Percentiles rank a stretch among this genome's conserved stretches.
Conservation (phyloP, 2,888 invertebrate species). For the Galerucella calmariensis region DNA sequence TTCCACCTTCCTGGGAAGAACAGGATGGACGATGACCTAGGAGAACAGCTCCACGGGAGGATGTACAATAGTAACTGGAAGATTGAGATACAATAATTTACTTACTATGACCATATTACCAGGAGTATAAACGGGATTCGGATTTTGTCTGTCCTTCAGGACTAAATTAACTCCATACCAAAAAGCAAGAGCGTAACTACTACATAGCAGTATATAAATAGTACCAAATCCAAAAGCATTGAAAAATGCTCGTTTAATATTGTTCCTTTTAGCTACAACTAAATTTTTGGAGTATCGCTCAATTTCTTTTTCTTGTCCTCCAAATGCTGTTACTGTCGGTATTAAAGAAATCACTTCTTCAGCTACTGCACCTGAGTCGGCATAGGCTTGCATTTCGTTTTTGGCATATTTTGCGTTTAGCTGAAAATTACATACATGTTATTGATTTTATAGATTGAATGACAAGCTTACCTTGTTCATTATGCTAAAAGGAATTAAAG, state of each 20-base stretch:
- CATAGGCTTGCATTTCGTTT: conserved; percentile 77
- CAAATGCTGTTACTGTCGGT: conserved; percentile 82
- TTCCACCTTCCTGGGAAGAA: too few species aligned
- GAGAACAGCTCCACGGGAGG: too few species aligned
- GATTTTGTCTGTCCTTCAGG: conserved; percentile 67
- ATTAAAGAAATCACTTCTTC: conserved; percentile 82
- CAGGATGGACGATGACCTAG: too few species aligned
- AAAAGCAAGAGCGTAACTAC: conserved; percentile 82
- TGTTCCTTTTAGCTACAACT: conserved; percentile 72
- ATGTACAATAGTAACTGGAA: too few species aligned
- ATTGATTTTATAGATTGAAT: not conserved
- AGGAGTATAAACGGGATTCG: conserved; percentile 68
- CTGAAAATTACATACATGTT: conserved; percentile 61
- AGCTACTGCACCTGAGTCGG: conserved; percentile 79
- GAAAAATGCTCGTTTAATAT: conserved; percentile 76
- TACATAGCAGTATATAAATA: conserved; percentile 81
- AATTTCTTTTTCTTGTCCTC: conserved; percentile 78
- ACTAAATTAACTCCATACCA: conserved; percentile 83
- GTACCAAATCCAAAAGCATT: conserved; percentile 77
- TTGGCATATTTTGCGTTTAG: conserved; percentile 73
- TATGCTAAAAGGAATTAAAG: conserved; percentile 78
- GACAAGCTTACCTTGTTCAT: conserved; percentile 73
- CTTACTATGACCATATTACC: conserved; percentile 78
- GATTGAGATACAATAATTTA: conserved; percentile 39
- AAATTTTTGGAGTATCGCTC: conserved; percentile 74